Evolutionary conservation across 2,797 vertebrate genomes (phyloP).

Genomic region (Anas acuta): DNA sequence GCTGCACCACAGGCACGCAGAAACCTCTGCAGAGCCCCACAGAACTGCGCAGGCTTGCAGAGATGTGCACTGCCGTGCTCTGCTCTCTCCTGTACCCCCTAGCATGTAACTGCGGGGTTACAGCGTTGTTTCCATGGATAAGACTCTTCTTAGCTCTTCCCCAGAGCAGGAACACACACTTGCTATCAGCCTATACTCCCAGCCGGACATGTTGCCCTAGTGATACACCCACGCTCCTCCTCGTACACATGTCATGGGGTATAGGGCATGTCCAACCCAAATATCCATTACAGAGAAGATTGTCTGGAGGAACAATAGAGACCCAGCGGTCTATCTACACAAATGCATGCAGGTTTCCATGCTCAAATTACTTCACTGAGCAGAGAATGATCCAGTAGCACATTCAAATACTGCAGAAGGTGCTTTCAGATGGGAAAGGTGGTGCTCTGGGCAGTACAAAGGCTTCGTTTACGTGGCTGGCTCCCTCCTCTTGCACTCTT

Average conservation of each 20-base stretch:
- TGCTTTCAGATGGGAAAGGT: constrained; percentile 18
- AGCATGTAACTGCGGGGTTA: background rate
- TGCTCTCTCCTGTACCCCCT: background rate
- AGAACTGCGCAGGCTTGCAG: background rate
- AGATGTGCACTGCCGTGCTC: rapidly evolving
- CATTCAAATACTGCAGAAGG: background rate
- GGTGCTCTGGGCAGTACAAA: background rate
- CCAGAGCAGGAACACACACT: background rate
- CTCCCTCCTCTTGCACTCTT: background rate
- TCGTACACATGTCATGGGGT: constrained; percentile 23
- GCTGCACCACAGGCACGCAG: background rate
- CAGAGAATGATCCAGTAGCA: background rate
- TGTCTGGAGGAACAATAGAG: constrained; percentile 48
- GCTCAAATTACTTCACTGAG: constrained; percentile 41
- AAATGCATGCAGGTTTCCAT: constrained; percentile 13
- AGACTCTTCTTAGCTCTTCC: background rate
- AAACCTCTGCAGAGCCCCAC: background rate
- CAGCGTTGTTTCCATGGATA: rapidly evolving
- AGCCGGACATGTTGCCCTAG: constrained; percentile 31
- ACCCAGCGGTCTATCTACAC: background rate
- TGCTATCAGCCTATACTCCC: constrained; percentile 22
- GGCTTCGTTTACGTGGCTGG: background rate
- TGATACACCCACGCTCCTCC: constrained; percentile 12
- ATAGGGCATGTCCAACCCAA: constrained; percentile 23
- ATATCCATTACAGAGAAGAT: constrained; percentile 62